These are phyloP conservation scores for Drosophila tani DNA, from an alignment of 1,140 invertebrate genomes.

Conservation along the genomic window DNA sequence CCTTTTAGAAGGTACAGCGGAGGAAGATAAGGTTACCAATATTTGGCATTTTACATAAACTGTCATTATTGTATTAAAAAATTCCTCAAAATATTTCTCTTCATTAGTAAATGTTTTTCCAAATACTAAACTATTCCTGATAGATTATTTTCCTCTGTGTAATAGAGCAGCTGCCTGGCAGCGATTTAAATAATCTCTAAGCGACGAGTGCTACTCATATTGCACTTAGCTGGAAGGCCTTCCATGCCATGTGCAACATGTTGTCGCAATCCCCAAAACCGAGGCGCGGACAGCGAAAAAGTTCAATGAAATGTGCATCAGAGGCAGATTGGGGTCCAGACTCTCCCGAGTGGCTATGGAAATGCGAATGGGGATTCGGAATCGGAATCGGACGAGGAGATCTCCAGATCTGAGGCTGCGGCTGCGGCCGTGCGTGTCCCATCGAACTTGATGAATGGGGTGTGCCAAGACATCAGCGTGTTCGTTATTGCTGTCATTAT, in stretches of 20 bases:
- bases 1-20: background rate
- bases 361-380: conserved; percentile 1
- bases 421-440: conserved; percentile 49
- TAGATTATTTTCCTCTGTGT: background rate
- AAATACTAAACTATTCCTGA: background rate
- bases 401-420: conserved; percentile 26
- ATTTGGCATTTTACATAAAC: no score
- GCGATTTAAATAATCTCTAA: conserved; percentile 71
- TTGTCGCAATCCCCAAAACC: conserved; percentile 64
- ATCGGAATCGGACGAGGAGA: background rate
- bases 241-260: conserved; percentile 69
- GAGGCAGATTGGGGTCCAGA: conserved; percentile 2
- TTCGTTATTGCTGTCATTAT: conserved; percentile 83
- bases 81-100: no score
- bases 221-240: conserved; percentile 68
- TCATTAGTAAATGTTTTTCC: no score
- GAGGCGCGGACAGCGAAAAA: conserved; percentile 51
- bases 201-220: conserved; percentile 76
- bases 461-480: conserved; percentile 72
- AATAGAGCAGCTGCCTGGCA: conserved; percentile 43
- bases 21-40: no score
- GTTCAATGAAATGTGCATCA: conserved; percentile 68
- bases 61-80: no score
- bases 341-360: background rate
- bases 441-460: conserved; percentile 79